A percentile compares a stretch with the other conserved stretches of the same genome.
Conservation (phyloP, 1,140 invertebrate genomes). For the Trichonephila clavata region DNA sequence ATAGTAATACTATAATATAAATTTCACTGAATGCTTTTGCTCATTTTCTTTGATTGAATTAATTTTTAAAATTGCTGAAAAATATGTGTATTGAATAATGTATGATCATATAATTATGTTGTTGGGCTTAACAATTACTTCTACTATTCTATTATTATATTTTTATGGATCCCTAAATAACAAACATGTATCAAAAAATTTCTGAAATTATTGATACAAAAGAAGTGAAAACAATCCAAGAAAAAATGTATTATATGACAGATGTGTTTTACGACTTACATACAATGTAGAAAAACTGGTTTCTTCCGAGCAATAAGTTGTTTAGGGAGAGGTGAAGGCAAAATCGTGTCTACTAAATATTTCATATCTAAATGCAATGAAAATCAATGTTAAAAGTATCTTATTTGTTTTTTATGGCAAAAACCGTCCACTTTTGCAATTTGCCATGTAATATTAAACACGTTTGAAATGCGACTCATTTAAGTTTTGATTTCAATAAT, state of each 20-base stretch:
- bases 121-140: background rate
- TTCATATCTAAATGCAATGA: too few relatives aligned
- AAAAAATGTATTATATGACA: background rate
- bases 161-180: too few relatives aligned
- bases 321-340: background rate
- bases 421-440: too few relatives aligned
- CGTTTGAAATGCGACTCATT: too few relatives aligned
- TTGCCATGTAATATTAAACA: too few relatives aligned
- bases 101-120: background rate
- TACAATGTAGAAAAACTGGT: background rate
- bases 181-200: background rate
- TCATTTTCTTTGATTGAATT: background rate
- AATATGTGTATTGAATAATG: constrained; percentile 7
- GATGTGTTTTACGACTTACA: background rate
- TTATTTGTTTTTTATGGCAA: too few relatives aligned
- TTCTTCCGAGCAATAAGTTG: background rate
- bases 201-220: background rate
- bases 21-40: background rate
- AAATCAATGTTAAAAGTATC: too few relatives aligned
- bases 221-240: background rate
- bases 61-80: background rate
- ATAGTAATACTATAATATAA: background rate
- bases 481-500: too few relatives aligned
- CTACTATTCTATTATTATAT: too few relatives aligned
- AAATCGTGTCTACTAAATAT: background rate